phyloP scores from a whole-genome alignment of 2,113 vertebrate species.

The Sinocyclocheilus rhinocerous region DNA sequence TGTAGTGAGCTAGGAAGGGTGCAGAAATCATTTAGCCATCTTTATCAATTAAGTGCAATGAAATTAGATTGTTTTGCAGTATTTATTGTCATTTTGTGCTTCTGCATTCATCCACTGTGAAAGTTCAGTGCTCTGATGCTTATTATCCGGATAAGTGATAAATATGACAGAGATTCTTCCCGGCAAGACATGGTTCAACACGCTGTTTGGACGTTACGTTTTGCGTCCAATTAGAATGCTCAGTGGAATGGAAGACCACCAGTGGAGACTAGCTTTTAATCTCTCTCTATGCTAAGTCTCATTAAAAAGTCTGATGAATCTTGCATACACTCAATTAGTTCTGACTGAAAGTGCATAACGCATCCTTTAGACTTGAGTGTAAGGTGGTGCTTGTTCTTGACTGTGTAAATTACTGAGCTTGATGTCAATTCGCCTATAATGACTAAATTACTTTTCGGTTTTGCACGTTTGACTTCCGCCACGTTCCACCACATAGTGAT shows the following conservation, averaged over 20 bases:
- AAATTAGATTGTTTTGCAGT: not conserved
- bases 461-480: not conserved
- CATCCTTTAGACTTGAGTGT: not conserved
- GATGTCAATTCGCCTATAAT: constrained; percentile 4
- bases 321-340: constrained; percentile 33
- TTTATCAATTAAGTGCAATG: not conserved
- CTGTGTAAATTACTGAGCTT: constrained; percentile 25
- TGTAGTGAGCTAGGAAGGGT: not conserved
- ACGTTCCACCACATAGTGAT: not conserved
- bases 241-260: constrained; percentile 47
- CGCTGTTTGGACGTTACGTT: constrained; percentile 32
- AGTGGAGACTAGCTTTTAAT: constrained; percentile 38
- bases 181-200: constrained; percentile 34
- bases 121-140: not conserved
- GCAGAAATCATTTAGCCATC: not conserved
- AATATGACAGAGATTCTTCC: constrained; percentile 34
- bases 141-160: constrained; percentile 31
- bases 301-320: constrained; percentile 54
- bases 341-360: constrained; percentile 28
- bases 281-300: constrained; percentile 30
- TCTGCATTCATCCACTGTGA: not conserved
- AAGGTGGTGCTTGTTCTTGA: constrained; percentile 20
- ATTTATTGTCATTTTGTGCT: not conserved
- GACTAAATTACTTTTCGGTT: not conserved
- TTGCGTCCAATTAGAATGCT: constrained; percentile 48